Conservation (phyloP, 1,140 invertebrate species). For the Notospermus geniculatus region DNA sequence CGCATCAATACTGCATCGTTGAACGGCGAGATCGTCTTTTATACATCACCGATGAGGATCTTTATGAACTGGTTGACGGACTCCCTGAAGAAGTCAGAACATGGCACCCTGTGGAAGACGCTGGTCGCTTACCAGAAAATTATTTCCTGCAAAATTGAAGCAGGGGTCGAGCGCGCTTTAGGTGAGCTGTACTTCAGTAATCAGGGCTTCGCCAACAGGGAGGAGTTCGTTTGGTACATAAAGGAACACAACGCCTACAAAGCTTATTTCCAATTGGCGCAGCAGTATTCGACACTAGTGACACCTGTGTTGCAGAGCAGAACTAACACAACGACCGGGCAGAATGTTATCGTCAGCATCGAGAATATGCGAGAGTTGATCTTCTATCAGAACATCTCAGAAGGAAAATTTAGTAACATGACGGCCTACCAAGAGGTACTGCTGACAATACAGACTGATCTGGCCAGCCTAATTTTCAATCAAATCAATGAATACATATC, state of each 20-base stretch:
- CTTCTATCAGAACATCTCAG: background rate
- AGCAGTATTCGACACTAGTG: conserved; percentile 5
- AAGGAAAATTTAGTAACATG: conserved; percentile 21
- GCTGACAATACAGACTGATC: conserved; percentile 17
- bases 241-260: conserved; percentile 5
- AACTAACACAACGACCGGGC: conserved; percentile 1
- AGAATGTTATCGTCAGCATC: background rate
- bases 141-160: conserved; percentile 32
- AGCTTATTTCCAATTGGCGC: background rate
- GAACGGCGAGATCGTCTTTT: conserved; percentile 38
- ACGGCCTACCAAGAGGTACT: conserved; percentile 19
- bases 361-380: background rate
- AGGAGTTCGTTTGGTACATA: conserved; percentile 35
- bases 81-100: conserved; percentile 31
- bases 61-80: conserved; percentile 27
- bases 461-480: conserved; percentile 14
- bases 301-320: background rate
- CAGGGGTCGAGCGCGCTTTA: conserved; percentile 36
- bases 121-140: conserved; percentile 41
- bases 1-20: conserved; percentile 25
- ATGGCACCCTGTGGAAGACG: conserved; percentile 35
- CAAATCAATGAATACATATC: background rate
- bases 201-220: conserved; percentile 34
- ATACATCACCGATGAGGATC: conserved; percentile 27
- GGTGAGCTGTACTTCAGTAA: conserved; percentile 33